phyloP scores from a whole-genome alignment of 2,888 invertebrate species.

The Pseudanteris insignis region DNA sequence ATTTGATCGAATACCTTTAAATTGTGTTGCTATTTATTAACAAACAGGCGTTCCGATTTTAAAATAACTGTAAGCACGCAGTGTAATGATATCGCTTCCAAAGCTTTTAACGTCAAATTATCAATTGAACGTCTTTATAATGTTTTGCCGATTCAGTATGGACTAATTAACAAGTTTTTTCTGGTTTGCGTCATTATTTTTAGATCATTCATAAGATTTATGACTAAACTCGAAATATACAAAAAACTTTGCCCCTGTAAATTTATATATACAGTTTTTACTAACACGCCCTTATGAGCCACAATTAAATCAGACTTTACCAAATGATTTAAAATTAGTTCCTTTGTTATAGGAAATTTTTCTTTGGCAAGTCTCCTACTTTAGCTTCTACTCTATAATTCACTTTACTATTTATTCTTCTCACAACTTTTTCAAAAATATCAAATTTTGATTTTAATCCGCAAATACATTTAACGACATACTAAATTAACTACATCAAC shows the following conservation, averaged over 20 bases:
- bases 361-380: too few relatives aligned
- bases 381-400: too few relatives aligned
- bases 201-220: neutral
- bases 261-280: too few relatives aligned
- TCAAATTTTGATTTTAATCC: too few relatives aligned
- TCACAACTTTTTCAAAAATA: too few relatives aligned
- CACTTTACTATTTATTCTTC: too few relatives aligned
- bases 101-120: constrained; percentile 18
- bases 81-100: constrained; percentile 37
- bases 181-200: constrained; percentile 2
- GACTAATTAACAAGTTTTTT: neutral
- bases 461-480: too few relatives aligned
- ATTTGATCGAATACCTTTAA: constrained; percentile 28
- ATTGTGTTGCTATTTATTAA: constrained; percentile 14
- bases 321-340: too few relatives aligned
- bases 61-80: constrained; percentile 12
- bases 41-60: constrained; percentile 21
- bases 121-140: constrained; percentile 7
- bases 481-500: too few relatives aligned
- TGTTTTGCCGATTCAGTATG: neutral
- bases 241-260: constrained; percentile 23
- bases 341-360: too few relatives aligned
- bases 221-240: constrained; percentile 10
- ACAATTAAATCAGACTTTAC: too few relatives aligned
- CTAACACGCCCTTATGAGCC: too few relatives aligned